Base-by-base conservation (phyloP, 2,797 vertebrate species). In the Melopsittacus undulatus region DNA sequence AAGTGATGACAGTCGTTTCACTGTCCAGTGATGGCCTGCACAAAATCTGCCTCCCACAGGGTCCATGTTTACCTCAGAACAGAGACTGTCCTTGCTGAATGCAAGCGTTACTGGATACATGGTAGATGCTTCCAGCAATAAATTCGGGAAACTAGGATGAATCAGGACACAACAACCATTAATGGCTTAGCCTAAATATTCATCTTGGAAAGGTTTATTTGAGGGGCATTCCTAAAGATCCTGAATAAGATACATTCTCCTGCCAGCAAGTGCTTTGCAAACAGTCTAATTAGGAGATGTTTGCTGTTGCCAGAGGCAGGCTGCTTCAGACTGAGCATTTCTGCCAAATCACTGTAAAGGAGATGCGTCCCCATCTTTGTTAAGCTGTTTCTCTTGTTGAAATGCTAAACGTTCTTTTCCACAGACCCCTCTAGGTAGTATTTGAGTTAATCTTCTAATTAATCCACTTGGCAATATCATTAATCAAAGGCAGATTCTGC, bases 391-490 rank as follows among this genome's bases (percentile, higher is more conserved):
- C 61, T 61, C 92, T 83, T 63, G 48, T 51, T 94, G 77, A 95
- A 94, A 82, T 81, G 77, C 69, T 89, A 77, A 45, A 82, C 63
- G 49, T 45, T 92, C 38, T 72, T 83, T 84, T 93, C 62, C 64
- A 78, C 46, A 87, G 76, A 82, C 12, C 24, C 66, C 92, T 93
- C 85, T 59, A 95, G 80, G 83, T 77, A 68, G 70, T 30, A 88
- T 92, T 92, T 92, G 68, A 95, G 69, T 83, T 90, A 82, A 89
- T 92, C 73, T 96, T 85, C 81, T 95, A 95, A 97, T 96, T 96
- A 97, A 96, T 95, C 94, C 91, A 89, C 63, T 80, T 89, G 83
- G 92, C 92, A 95, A 81, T 85, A 90, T 79, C 67, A 96, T 95
- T 94, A 95, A 96, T 91, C 93, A 95, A 92, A 93, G 70, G 48